These are phyloP conservation scores for Acrocyrtus sp. DNA, from an alignment of 2,888 invertebrate genomes.

Conservation along the genomic window DNA sequence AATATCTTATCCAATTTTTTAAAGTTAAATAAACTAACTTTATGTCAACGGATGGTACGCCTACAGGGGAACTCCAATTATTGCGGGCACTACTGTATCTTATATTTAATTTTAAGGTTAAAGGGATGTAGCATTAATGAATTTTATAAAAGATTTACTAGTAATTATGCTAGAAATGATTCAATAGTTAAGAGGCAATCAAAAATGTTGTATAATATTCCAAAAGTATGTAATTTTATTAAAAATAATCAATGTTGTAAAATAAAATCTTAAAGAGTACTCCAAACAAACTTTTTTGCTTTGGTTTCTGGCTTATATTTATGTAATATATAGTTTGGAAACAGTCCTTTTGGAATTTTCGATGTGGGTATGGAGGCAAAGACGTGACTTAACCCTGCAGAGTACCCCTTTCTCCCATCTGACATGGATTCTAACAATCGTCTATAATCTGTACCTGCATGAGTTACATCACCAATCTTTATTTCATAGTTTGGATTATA, in stretches of 20 bases:
- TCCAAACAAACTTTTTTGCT: too few relatives aligned
- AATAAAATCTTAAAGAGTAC: too few relatives aligned
- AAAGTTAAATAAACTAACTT: too few relatives aligned
- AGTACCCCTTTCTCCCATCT: not conserved
- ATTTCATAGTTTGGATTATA: not conserved
- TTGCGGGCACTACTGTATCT: not conserved
- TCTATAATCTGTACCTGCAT: not conserved
- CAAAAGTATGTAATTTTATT: not conserved
- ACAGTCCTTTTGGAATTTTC: too few relatives aligned
- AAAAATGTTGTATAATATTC: not conserved
- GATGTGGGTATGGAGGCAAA: too few relatives aligned
- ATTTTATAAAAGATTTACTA: not conserved
- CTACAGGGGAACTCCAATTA: not conserved
- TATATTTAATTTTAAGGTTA: not conserved
- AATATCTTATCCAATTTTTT: too few relatives aligned
- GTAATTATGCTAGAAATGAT: not conserved
- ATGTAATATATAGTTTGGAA: too few relatives aligned
- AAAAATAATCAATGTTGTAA: too few relatives aligned
- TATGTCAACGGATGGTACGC: too few relatives aligned
- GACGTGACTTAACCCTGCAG: not conserved
- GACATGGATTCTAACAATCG: not conserved
- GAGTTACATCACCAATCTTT: not conserved
- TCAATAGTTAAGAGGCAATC: too few relatives aligned
- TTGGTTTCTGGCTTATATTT: too few relatives aligned
- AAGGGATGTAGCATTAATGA: not conserved